Base-by-base conservation (phyloP, 2,113 vertebrate species). In the Vulpes lagopus region DNA sequence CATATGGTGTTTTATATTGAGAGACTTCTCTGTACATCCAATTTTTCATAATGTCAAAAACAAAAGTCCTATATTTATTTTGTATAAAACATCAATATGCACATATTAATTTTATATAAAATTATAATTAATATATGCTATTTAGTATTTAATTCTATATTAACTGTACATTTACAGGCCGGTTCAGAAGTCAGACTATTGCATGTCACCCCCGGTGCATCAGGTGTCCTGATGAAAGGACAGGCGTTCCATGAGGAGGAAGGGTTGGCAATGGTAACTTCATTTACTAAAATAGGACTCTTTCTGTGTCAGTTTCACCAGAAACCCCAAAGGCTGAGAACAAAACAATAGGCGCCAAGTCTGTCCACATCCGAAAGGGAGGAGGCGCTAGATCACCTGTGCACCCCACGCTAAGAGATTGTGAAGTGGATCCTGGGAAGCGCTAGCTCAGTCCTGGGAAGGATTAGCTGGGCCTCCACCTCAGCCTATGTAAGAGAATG, bases 241-340 rank as follows among this genome's bases (percentile, higher is more conserved):
- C 32, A 30, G 64, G 64, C 2, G 5, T 95, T 79, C 96, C 65
- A 0, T 23, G 14, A 80, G 76, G 88, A 95, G 76, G 86, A 69
- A 67, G 57, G 80, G 64, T 32, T 95, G 88, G 53, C 53, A 35
- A 0, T 60, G 88, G n/a, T 55, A 6, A 80, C 67, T 71, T 85
- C 71, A 11, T 49, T 89, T 80, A 93, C 95, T 97, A 95, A 98
- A 97, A 73, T 17, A 59, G 65, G 67, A 93, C 67, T 95, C 96
- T 97, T 84, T 97, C 87, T 97, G 79, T 97, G 84, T 97, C 96
- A 95, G 94, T 93, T 96, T 85, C 97, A 97, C 93, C 97, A 98
- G 96, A 97, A 87, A 96, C 84, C 88, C 88, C 97, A 95, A 90
- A 97, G 96, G 91, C 96, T 67, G 78, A 97, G 91, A 95, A 96